Evolutionary conservation across 2,113 vertebrate species (phyloP), one percentile per base, ranked within the genome.

Genomic region (Python bivittatus): DNA sequence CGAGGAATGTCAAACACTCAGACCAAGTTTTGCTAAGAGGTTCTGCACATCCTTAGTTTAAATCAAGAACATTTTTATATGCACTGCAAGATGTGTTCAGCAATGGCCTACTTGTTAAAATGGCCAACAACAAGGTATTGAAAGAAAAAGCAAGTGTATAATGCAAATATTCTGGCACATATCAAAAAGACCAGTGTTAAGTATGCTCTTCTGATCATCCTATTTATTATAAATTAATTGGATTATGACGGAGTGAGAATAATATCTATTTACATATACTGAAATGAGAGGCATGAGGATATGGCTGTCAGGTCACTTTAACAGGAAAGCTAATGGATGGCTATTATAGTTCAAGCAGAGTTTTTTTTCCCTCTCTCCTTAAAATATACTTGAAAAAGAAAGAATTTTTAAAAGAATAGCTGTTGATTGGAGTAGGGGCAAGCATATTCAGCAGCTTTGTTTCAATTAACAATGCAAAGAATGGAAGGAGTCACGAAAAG

Each of bases 201-300:
- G 7, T 57, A 10, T 20, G 25, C 53, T 83, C 44, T 91, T 88
- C 94, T 23, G 48, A 94, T 93, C 27, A 58, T 1, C 1, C 3
- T 64, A n/a, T 86, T 92, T 92, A 84, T 89, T 92, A 92, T 61
- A 84, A 38, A 86, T 94, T 95, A 91, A 89, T 72, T 93, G n/a
- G 84, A 29, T 84, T 92, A 87, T 89, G 58, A 1, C 1, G 58
- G 84, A 22, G 54, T 38, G 9, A 56, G 93, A 83, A 10, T 91
- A 92, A 88, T 56, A 54, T 64, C 54, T 93, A 85, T 56, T 64
- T 94, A 68, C 72, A 83, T 88, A 84, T 88, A 54, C 9, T 17
- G 48, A 88, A 91, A 68, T 54, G 56, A 33, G 90, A 92, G 52
- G 54, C 88, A 53, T 88, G 72, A 92, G 53, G 91, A 93, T 48